Base-by-base conservation (phyloP, 2,888 invertebrate species). In the Heliconius aoede region DNA sequence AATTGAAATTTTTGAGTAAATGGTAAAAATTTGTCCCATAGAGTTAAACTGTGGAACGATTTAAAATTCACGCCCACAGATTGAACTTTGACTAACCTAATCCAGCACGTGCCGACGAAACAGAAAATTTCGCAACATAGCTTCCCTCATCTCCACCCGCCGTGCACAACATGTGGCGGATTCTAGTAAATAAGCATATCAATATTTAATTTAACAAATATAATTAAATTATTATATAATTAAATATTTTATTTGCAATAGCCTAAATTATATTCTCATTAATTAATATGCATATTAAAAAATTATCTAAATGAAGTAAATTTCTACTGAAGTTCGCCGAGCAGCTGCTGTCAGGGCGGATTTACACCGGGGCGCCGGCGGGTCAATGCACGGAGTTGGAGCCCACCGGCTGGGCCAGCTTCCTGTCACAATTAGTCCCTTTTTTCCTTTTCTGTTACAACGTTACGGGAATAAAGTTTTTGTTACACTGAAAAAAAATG, bases 381-480 rank as follows among this genome's bases (percentile, higher is more conserved):
- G 92, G 91, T 92, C 91, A 87, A 85, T 85, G 92, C 88, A 91
- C 93, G 88, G 81, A 81, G 92, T 92, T 91, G 90, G 86, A 87
- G 84, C 83, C 83, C 88, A 90, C 90, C 94, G 92, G 90, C 91
- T 92, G 93, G 85, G 88, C 85, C 82, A 86, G 88, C 84, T 93
- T 94, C 94, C 94, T 91, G 94, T 91, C 90, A 91, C 91, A 91
- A 89, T 92, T 92, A 89, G 91, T 89, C 88, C 85, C 84, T 85
- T 89, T 90, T 89, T 89, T 89, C 84, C 87, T 82, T 72, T 82
- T 81, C 80, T 76, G 77, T 81, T 85, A 87, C 89, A 90, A 89
- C 90, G 91, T 87, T 87, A 89, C 88, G 83, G 86, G 86, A 84
- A 84, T 84, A 79, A 80, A 83, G 85, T 87, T 86, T 87, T 83